Conservation (phyloP, 2,888 invertebrate genomes). For the Ptilodon capucinus region DNA sequence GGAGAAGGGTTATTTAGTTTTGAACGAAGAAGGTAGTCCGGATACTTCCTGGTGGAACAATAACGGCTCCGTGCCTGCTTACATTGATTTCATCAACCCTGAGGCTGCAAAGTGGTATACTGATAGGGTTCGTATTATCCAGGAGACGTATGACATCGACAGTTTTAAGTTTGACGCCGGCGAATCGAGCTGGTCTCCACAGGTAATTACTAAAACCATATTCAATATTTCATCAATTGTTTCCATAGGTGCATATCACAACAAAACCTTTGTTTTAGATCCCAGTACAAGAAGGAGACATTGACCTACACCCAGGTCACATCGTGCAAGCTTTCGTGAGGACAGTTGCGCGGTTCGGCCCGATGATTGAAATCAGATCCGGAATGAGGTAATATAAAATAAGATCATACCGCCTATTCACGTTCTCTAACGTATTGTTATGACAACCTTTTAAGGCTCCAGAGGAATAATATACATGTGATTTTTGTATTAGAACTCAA, state of each 20-base stretch:
- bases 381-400: slow-evolving; percentile 81
- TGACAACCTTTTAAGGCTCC: neutral
- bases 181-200: slow-evolving; percentile 87
- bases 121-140: slow-evolving; percentile 74
- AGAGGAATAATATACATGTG: neutral
- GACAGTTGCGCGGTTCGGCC: slow-evolving; percentile 82
- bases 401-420: neutral
- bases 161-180: slow-evolving; percentile 93
- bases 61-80: slow-evolving; percentile 78
- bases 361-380: slow-evolving; percentile 87
- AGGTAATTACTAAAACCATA: slow-evolving; percentile 52
- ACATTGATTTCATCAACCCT: slow-evolving; percentile 89
- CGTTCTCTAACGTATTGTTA: neutral
- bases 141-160: slow-evolving; percentile 85
- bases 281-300: slow-evolving; percentile 79
- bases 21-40: slow-evolving; percentile 74
- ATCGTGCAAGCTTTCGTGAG: slow-evolving; percentile 82
- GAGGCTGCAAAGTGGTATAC: slow-evolving; percentile 85
- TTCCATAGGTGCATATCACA: neutral
- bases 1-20: slow-evolving; percentile 79
- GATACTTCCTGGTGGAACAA: slow-evolving; percentile 80
- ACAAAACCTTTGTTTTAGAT: slow-evolving; percentile 49
- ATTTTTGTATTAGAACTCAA: slow-evolving; percentile 81
- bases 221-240: neutral
- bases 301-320: slow-evolving; percentile 81